phyloP scores from a whole-genome alignment of 2,113 vertebrate species.

The Nymphicus hollandicus region DNA sequence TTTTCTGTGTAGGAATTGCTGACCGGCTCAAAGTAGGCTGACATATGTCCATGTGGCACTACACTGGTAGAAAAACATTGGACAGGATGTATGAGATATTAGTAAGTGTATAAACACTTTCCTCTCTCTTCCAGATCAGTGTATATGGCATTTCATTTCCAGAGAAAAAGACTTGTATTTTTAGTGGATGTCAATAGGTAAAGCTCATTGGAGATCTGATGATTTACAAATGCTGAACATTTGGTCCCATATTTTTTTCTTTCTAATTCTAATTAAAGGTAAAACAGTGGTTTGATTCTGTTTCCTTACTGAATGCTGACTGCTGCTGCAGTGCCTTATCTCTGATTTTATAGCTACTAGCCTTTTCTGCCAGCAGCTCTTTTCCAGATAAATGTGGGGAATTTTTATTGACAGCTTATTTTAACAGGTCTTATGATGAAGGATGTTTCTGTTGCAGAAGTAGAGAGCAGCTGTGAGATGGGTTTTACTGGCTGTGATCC shows the following conservation, averaged over 20 bases:
- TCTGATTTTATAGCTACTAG: background rate
- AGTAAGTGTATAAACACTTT: background rate
- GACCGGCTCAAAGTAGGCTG: background rate
- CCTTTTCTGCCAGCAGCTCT: background rate
- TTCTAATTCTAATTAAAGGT: background rate
- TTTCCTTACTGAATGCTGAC: background rate
- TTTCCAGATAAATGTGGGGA: background rate
- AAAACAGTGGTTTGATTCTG: background rate
- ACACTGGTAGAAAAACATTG: background rate
- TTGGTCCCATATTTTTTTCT: background rate
- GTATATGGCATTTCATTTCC: background rate
- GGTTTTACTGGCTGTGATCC: constrained; percentile 32
- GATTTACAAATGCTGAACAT: background rate
- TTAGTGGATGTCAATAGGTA: background rate
- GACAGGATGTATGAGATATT: background rate
- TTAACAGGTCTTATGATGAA: constrained; percentile 22
- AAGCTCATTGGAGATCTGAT: background rate
- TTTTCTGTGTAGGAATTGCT: background rate
- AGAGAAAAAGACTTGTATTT: background rate
- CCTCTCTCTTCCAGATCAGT: background rate
- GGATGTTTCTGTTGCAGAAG: constrained; percentile 28
- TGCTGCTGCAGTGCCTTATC: background rate
- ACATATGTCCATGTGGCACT: accelerated
- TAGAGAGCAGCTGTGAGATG: constrained; percentile 46
- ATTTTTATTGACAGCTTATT: constrained; percentile 52